Conservation (phyloP, 2,797 vertebrate genomes). For the Cyprinodon diabolis region DNA sequence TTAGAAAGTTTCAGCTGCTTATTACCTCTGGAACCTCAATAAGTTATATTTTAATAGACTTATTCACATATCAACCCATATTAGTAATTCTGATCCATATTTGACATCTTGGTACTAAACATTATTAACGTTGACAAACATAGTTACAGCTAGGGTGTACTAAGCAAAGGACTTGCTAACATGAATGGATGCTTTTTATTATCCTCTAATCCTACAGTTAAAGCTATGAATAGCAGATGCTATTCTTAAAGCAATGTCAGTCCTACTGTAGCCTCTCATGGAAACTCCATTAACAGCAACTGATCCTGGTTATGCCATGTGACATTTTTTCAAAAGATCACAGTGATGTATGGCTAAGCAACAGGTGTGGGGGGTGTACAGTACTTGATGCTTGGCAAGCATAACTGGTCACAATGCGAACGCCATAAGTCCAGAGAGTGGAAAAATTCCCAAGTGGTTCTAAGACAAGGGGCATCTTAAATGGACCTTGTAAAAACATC, state of each 20-base stretch:
- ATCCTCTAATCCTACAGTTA: neutral
- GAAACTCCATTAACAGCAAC: constrained; percentile 31
- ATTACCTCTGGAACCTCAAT: neutral
- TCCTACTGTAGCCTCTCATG: constrained; percentile 14
- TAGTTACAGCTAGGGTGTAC: neutral
- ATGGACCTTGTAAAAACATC: constrained; percentile 33
- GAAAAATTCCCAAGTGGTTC: constrained; percentile 55
- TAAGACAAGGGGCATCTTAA: constrained; percentile 23
- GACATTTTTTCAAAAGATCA: constrained; percentile 33
- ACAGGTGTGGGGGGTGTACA: constrained; percentile 61
- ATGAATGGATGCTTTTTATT: constrained; percentile 2
- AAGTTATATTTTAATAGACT: neutral
- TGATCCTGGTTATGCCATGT: neutral
- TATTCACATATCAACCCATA: neutral
- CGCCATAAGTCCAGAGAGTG: constrained; percentile 37
- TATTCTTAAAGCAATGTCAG: constrained; percentile 22
- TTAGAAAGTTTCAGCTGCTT: neutral
- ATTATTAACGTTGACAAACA: neutral
- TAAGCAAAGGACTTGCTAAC: constrained; percentile 1
- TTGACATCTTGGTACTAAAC: neutral
- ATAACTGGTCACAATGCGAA: constrained; percentile 46
- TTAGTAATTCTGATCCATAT: neutral
- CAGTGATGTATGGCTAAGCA: constrained; percentile 43
- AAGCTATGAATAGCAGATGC: constrained; percentile 14
- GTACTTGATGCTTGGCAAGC: constrained; percentile 32